Base-by-base conservation (phyloP, 2,888 invertebrate species). In the Ormyrus thymus region DNA sequence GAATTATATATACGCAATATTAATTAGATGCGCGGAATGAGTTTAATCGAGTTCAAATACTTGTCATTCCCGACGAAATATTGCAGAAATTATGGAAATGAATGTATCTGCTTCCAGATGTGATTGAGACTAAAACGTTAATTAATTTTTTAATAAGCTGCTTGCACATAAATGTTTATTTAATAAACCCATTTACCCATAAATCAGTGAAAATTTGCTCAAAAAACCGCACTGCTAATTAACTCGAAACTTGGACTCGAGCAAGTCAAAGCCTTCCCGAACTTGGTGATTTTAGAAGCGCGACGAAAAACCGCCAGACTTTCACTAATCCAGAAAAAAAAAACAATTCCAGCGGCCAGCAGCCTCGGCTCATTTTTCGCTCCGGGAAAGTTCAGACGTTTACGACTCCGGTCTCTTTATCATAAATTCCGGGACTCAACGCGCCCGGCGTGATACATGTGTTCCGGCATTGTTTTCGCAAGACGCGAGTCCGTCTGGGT, bases 321-420 rank as follows among this genome's bases (percentile, higher is more conserved):
- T 48, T 58, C 8, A 0, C 70, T 46, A 3, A 7, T 11, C 13
- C 10, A 5, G 13, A 13, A 29, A 29, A 50, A 65, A 29, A 65
- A 65, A 10, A 46, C 15, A 65, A 51, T 65, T 65, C 10, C 8
- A 64, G 29, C 29, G 29, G 48, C 6, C 10, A 15, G 9, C 2
- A n/a, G 43, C 13, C n/a, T 1, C 53, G 55, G 9, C 43, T n/a
- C 43, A 43, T 71, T 71, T 61, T 45, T 61, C 43, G 45, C 29
- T 11, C 29, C 13, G 46, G 11, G 43, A 64, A 72, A 72, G 62
- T 53, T 61, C 45, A 62, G 62, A 46, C 8, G 62, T 62, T 72
- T 72, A 72, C 45, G 15, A 53, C 13, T 6, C 1, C 46, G 13
- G 11, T 45, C 15, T 15, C 61, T 59, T 58, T 51, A 15, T 43